Conservation (phyloP, 2,888 invertebrate species). For the Euzetes globulus region DNA sequence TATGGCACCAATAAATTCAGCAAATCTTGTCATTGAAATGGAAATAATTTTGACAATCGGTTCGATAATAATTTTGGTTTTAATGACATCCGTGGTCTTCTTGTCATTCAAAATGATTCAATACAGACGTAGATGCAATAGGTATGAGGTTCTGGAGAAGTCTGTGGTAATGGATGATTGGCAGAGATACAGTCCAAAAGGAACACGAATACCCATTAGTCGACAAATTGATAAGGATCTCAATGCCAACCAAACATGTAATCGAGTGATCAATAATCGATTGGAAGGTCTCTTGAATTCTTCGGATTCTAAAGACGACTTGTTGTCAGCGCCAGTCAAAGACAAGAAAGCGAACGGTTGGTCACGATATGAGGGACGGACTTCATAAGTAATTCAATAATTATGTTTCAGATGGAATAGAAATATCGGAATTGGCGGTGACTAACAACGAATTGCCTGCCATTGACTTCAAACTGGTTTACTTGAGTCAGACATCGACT, state of each 20-base stretch:
- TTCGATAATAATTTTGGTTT: not conserved
- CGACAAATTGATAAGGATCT: not conserved
- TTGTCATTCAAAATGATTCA: not conserved
- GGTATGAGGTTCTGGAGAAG: not conserved
- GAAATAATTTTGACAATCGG: not conserved
- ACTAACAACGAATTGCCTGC: constrained; percentile 21
- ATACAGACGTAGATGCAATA: not conserved
- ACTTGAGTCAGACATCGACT: constrained; percentile 2
- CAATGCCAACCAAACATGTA: not conserved
- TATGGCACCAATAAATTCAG: not conserved
- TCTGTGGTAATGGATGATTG: not conserved
- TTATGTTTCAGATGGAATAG: not conserved
- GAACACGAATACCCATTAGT: not conserved
- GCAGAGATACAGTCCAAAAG: not conserved
- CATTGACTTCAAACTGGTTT: constrained; percentile 28
- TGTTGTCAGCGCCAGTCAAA: not conserved
- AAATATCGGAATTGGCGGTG: not conserved
- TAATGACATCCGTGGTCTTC: not conserved
- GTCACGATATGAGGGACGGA: not conserved
- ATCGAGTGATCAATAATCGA: not conserved
- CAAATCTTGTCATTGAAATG: not conserved
- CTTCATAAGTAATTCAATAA: not conserved
- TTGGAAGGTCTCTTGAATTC: not conserved
- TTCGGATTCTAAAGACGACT: not conserved
- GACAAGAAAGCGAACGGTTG: not conserved